phyloP scores from a whole-genome alignment of 1,140 invertebrate genomes.

The Hycleus cichorii region DNA sequence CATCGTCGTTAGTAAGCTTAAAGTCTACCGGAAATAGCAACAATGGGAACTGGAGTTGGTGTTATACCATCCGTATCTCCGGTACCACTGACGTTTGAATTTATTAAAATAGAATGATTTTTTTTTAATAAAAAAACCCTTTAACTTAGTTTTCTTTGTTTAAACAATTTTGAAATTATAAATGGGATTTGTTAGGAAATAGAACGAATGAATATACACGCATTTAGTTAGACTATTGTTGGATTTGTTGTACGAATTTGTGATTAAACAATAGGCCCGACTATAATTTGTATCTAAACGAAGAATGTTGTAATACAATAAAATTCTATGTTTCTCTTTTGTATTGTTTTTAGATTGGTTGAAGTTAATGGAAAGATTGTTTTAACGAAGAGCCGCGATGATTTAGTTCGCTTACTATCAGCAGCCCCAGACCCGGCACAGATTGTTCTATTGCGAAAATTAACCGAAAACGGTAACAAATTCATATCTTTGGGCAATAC shows the following conservation, averaged over 20 bases:
- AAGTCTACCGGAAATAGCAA: constrained; percentile 22
- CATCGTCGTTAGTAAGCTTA: too few relatives aligned
- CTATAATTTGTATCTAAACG: too few relatives aligned
- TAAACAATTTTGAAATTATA: too few relatives aligned
- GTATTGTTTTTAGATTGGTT: constrained; percentile 53
- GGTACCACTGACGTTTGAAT: not conserved
- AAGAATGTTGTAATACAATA: not conserved
- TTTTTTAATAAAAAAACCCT: too few relatives aligned
- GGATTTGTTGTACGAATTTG: too few relatives aligned
- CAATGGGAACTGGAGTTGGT: constrained; percentile 24
- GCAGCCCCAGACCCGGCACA: constrained; percentile 49
- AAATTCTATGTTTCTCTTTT: not conserved
- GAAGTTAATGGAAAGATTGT: constrained; percentile 78
- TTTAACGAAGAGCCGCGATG: constrained; percentile 59
- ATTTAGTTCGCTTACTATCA: constrained; percentile 56
- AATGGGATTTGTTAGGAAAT: too few relatives aligned
- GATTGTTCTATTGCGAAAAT: constrained; percentile 43
- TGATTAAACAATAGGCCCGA: too few relatives aligned
- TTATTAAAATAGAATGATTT: too few relatives aligned
- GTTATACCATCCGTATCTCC: constrained; percentile 26
- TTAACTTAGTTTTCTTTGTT: too few relatives aligned
- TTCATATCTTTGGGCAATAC: constrained; percentile 25
- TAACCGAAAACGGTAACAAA: constrained; percentile 37
- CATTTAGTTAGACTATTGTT: too few relatives aligned
- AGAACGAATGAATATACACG: too few relatives aligned